Percentiles rank a stretch among this genome's conserved stretches.
phyloP scores from a whole-genome alignment of 1,140 invertebrate genomes.

The Penaeus vannamei region DNA sequence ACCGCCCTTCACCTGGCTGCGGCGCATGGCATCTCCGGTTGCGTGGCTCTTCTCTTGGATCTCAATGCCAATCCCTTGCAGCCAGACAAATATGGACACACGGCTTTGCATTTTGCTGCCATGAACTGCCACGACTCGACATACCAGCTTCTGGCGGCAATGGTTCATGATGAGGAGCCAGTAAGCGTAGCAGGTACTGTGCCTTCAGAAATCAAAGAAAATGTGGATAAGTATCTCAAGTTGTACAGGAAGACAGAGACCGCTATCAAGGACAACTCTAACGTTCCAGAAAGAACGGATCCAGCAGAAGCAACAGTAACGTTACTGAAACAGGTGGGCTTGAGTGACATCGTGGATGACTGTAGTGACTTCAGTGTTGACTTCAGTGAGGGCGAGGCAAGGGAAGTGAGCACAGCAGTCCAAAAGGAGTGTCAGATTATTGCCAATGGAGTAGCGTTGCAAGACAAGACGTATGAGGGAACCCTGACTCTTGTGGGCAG shows the following conservation, averaged over 20 bases:
- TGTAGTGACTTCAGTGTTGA: slow-evolving; percentile 19
- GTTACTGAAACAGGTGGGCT: not conserved
- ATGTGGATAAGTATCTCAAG: slow-evolving; percentile 22
- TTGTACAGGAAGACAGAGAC: not conserved
- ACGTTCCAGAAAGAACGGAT: not conserved
- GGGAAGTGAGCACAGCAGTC: too few species aligned
- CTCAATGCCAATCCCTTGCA: not conserved
- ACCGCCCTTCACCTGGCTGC: slow-evolving; percentile 48
- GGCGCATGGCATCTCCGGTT: slow-evolving; percentile 38
- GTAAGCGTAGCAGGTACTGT: not conserved
- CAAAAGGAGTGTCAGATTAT: too few species aligned
- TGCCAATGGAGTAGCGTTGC: too few species aligned
- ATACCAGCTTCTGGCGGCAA: slow-evolving; percentile 25
- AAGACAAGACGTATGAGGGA: too few species aligned
- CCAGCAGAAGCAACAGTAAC: slow-evolving; percentile 1
- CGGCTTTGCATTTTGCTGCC: slow-evolving; percentile 44
- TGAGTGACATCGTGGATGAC: not conserved
- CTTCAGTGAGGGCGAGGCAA: slow-evolving; percentile 31
- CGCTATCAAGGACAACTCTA: not conserved
- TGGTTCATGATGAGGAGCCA: not conserved
- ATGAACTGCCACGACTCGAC: slow-evolving; percentile 47
- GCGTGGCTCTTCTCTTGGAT: slow-evolving; percentile 2
- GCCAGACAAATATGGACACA: slow-evolving; percentile 30
- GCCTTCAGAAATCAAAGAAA: not conserved
- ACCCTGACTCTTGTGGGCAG: too few species aligned